These are phyloP conservation scores for Seriola quinqueradiata DNA, from an alignment of 2,113 vertebrate species.

Conservation along the genomic window DNA sequence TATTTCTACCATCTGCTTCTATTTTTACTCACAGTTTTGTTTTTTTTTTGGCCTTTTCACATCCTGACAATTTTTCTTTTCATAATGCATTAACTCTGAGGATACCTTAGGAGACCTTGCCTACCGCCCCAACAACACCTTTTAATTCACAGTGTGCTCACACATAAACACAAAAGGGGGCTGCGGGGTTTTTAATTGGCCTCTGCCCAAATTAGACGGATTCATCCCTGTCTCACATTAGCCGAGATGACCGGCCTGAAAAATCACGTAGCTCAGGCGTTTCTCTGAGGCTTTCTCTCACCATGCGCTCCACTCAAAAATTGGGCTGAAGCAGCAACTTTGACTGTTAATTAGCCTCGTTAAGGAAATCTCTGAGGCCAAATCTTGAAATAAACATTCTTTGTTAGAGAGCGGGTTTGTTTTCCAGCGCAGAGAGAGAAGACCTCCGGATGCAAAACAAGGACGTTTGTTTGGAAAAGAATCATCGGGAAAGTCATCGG, in stretches of 20 bases:
- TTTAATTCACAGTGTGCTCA: constrained; percentile 36
- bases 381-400: constrained; percentile 70
- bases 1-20: constrained; percentile 20
- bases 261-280: constrained; percentile 47
- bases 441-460: constrained; percentile 17
- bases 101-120: constrained; percentile 51
- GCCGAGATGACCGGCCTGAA: constrained; percentile 59
- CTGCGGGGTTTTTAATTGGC: constrained; percentile 70
- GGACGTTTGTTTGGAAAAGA: constrained; percentile 20
- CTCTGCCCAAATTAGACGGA: constrained; percentile 63
- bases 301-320: constrained; percentile 17
- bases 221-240: constrained; percentile 66
- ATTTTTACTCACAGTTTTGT: constrained; percentile 43
- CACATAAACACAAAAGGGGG: constrained; percentile 13
- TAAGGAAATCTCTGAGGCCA: constrained; percentile 67
- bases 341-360: constrained; percentile 75
- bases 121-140: constrained; percentile 58
- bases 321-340: constrained; percentile 71
- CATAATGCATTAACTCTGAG: constrained; percentile 45
- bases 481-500: not conserved
- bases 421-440: constrained; percentile 12
- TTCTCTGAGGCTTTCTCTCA: constrained; percentile 69
- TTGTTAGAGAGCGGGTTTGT: constrained; percentile 49
- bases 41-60: constrained; percentile 21
- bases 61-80: constrained; percentile 37